Base-by-base conservation (phyloP, 2,113 vertebrate species). In the Nestor notabilis region DNA sequence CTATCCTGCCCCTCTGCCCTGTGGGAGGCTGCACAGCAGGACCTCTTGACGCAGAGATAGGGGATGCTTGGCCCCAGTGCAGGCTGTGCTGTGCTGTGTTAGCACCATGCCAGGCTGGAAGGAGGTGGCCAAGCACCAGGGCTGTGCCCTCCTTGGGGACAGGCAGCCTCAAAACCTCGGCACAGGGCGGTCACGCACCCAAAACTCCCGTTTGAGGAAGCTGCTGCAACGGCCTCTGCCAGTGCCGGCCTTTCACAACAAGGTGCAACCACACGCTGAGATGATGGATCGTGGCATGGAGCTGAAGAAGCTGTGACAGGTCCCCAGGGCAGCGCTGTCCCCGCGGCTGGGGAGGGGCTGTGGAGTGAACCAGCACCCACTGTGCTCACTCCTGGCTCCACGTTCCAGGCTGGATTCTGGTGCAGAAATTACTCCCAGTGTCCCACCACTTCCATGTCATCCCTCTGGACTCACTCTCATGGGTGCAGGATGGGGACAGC, bases 401-500 rank as follows among this genome's bases (percentile, higher is more conserved):
- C 0, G 0, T 7, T 29, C 39, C 13, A 13, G 41, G 56, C 43
- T 1, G 0, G 29, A 17, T 46, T 53, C 56, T 49, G 64, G 43
- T 5, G 4, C 4, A 5, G 33, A 43, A 56, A 15, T 5, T 24
- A 56, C 5, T 75, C 25, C n/a, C 5, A 7, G 66, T 14, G 31
- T 39, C 37, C 63, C 29, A 39, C 25, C 18, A 0, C 7, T 31
- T 35, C 2, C 0, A 0, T 39, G 24, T 60, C 11, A 47, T n/a
- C 23, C 50, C 74, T 61, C 47, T 1, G 1, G 55, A 12, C 43
- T 44, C 0, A 0, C 35, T 64, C 25, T 14, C 44, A 1, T 0
- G 1, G 33, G 2, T 8, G 4, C 9, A 14, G 88, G 15, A 13
- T 7, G 33, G 31, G 60, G 29, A 47, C 39, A 7, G 27, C 0